These are phyloP conservation scores for Eciton burchellii DNA, from an alignment of 1,140 invertebrate species.

Conservation along the genomic window DNA sequence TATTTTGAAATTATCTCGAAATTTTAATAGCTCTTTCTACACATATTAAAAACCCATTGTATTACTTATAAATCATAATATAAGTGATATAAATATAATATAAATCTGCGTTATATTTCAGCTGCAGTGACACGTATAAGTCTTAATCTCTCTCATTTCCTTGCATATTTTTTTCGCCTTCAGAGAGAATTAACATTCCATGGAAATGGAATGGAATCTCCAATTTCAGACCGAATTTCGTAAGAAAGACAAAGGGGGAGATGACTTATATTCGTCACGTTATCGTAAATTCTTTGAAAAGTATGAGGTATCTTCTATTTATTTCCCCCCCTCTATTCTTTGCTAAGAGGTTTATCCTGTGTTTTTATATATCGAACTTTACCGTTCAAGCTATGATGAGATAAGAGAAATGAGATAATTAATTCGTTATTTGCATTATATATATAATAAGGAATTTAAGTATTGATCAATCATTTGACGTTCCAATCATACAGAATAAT, in stretches of 20 bases:
- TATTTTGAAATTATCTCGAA: no score
- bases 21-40: no score
- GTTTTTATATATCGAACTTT: not conserved
- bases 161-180: conserved; percentile 9
- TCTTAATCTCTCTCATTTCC: not conserved
- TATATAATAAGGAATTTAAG: not conserved
- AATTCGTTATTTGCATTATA: not conserved
- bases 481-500: conserved; percentile 15
- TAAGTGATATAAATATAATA: no score
- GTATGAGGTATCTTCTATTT: not conserved
- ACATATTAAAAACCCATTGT: no score
- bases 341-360: conserved; percentile 18
- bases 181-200: no score
- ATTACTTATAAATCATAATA: no score
- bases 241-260: conserved; percentile 7
- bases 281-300: conserved; percentile 3
- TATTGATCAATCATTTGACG: not conserved
- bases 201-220: conserved; percentile 8
- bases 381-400: not conserved
- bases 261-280: not conserved
- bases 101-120: no score
- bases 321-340: not conserved
- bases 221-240: conserved; percentile 21
- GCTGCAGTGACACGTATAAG: no score
- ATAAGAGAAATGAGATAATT: not conserved